Base-by-base conservation (phyloP, 2,797 vertebrate species). In the Gadopsis bispinosus region DNA sequence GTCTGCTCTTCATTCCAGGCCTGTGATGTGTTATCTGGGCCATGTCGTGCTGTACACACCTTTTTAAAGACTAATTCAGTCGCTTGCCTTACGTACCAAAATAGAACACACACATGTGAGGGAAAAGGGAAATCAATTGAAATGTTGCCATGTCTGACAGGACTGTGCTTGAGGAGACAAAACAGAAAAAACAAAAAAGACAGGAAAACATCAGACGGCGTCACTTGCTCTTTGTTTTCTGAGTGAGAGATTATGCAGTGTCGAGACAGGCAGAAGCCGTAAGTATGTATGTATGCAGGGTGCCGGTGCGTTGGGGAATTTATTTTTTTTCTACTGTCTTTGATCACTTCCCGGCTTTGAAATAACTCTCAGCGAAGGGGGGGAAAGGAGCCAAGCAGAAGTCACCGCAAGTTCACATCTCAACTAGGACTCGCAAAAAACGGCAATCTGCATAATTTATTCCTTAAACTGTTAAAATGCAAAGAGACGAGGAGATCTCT, bases 331-430 rank as follows among this genome's bases (percentile, higher is more conserved):
- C 88, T 59, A 60, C 84, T 77, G 87, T 93, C 95, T 96, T 96
- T 98, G 95, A 96, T 96, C 96, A 96, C 90, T 91, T 79, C 93
- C 72, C 48, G 64, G 87, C 95, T 97, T 97, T 97, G 96, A 97
- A 96, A 94, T 93, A 95, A 95, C 50, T 87, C 91, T 93, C 84
- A 83, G 84, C 64, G 83, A 93, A 89, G 91, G 92, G 92, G 92
- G 91, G 63, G 93, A 72, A 73, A 73, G 83, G 83, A 89, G 86
- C 84, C 81, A 66, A 89, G 88, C 85, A 93, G 93, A 90, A 96
- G 94, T 95, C 88, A 94, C 91, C 83, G 93, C 82, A 93, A 95
- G 95, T 90, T 93, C 94, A 96, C 89, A 90, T 91, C 60, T 93
- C 93, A 94, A 95, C 92, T 96, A 92, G 82, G 83, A 81, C 89